A percentile compares a stretch with the other conserved stretches of the same genome.
These are phyloP conservation scores for Nowickia ferox DNA, from an alignment of 2,888 invertebrate genomes.

Conservation along the genomic window DNA sequence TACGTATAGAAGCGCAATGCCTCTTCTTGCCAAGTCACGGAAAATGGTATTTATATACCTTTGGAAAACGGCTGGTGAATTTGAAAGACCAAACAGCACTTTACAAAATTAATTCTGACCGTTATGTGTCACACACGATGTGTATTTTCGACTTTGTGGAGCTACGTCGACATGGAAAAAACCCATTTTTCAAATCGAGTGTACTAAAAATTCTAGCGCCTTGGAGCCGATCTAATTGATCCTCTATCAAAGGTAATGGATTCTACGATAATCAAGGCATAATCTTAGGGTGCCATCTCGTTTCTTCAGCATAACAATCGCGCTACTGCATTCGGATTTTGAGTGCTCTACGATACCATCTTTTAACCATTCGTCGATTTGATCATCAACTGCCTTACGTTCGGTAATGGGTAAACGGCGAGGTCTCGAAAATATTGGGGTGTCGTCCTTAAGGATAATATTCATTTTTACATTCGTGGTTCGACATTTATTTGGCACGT, in stretches of 20 bases:
- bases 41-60: constrained; percentile 45
- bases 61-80: constrained; percentile 60
- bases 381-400: constrained; percentile 23
- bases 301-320: constrained; percentile 73
- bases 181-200: constrained; percentile 77
- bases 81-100: constrained; percentile 52
- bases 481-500: background rate
- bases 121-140: constrained; percentile 51
- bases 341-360: constrained; percentile 66
- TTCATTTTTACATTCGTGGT: constrained; percentile 39
- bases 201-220: constrained; percentile 75
- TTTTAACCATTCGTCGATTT: constrained; percentile 39
- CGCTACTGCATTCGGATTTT: constrained; percentile 72
- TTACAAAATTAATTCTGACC: constrained; percentile 53
- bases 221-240: constrained; percentile 73
- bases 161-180: constrained; percentile 74
- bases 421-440: constrained; percentile 9
- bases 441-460: constrained; percentile 46
- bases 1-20: constrained; percentile 64
- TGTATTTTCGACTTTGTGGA: constrained; percentile 39
- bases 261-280: constrained; percentile 74
- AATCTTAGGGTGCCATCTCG: constrained; percentile 71
- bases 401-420: background rate
- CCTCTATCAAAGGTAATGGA: constrained; percentile 69
- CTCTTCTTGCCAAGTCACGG: constrained; percentile 49